A percentile compares a stretch with the other conserved stretches of the same genome.
phyloP scores from a whole-genome alignment of 2,888 invertebrate genomes.

The Cancer borealis region DNA sequence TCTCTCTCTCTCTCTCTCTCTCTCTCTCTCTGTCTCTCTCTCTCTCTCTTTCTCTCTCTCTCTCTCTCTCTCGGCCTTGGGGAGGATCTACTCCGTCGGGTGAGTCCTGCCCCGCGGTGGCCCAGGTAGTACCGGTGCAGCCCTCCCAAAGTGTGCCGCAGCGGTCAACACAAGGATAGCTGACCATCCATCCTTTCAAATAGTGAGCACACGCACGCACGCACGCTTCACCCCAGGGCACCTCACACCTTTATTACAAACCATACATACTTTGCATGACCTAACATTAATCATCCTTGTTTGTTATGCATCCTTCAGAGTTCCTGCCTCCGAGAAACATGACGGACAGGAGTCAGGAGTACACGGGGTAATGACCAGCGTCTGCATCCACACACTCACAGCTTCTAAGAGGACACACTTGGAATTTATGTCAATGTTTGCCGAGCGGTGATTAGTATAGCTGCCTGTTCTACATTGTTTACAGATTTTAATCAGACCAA shows the following conservation, averaged over 20 bases:
- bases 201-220: background rate
- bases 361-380: background rate
- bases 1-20: conserved; percentile 37
- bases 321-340: background rate
- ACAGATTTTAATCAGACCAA: background rate
- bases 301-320: background rate
- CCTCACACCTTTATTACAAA: background rate
- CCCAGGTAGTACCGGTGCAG: conserved; percentile 25
- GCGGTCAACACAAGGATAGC: conserved; percentile 14
- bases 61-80: conserved; percentile 38
- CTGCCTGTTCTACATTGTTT: background rate
- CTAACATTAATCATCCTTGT: background rate
- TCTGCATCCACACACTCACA: background rate
- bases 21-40: background rate
- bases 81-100: conserved; percentile 6
- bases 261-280: background rate
- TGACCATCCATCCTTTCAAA: background rate
- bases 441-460: background rate
- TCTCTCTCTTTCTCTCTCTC: conserved; percentile 22
- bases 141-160: background rate
- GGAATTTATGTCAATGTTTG: background rate
- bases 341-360: background rate
- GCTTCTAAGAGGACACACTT: background rate
- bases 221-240: background rate
- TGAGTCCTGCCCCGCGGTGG: background rate